These are phyloP conservation scores for Crossaster papposus DNA, from an alignment of 53 echinoderm and acorn worm species.

Conservation along the genomic window DNA sequence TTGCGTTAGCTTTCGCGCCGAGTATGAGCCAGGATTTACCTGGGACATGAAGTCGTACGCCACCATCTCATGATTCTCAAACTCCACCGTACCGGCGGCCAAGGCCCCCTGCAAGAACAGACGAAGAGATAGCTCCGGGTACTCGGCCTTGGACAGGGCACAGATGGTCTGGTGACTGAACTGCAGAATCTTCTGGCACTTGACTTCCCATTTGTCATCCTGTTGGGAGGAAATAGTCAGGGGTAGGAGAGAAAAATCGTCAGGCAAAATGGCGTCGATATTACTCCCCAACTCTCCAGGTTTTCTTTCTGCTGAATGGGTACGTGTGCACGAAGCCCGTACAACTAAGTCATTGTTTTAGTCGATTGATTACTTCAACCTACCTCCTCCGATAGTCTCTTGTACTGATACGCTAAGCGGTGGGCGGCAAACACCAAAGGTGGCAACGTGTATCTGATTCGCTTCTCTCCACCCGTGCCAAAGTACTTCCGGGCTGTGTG, in stretches of 20 bases:
- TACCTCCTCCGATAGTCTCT: constrained; percentile 92
- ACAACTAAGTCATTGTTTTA: not conserved
- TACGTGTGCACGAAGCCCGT: not conserved
- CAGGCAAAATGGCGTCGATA: no score
- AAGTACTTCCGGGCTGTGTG: constrained; percentile 94
- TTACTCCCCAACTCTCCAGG: no score
- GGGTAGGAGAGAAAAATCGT: not conserved
- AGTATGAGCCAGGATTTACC: constrained; percentile 49
- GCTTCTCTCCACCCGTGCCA: constrained; percentile 93
- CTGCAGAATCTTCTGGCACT: constrained; percentile 95
- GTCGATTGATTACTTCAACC: not conserved
- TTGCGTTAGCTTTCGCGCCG: no score
- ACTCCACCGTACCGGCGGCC: constrained; percentile 92
- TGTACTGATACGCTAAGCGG: constrained; percentile 84
- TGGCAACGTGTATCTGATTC: constrained; percentile 93
- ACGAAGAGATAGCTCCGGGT: constrained; percentile 87
- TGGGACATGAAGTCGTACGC: constrained; percentile 99
- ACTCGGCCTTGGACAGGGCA: constrained; percentile 94
- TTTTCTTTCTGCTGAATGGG: no score
- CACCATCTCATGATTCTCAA: constrained; percentile 96
- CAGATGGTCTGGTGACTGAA: constrained; percentile 98
- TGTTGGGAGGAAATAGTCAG: constrained; percentile 38
- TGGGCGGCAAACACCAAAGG: constrained; percentile 90
- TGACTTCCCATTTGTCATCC: constrained; percentile 99
- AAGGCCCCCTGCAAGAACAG: constrained; percentile 95